phyloP scores from a whole-genome alignment of 2,797 vertebrate species.

The Acanthurus leucopareius region DNA sequence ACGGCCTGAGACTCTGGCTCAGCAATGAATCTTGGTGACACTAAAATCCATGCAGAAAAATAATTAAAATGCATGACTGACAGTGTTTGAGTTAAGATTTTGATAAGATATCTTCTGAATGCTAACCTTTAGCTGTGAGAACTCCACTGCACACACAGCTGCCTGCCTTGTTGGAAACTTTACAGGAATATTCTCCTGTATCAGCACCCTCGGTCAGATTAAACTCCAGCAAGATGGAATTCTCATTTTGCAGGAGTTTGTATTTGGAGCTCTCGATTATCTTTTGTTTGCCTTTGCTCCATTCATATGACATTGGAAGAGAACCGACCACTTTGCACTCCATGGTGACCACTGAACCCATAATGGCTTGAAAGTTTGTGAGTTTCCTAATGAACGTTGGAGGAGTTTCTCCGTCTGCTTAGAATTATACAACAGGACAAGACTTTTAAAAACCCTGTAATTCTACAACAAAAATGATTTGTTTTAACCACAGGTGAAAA shows the following conservation, averaged over 20 bases:
- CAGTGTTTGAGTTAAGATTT: neutral
- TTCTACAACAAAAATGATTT: neutral
- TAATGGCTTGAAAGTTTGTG: constrained; percentile 88
- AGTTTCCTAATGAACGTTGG: constrained; percentile 92
- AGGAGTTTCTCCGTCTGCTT: constrained; percentile 91
- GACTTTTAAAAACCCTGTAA: neutral
- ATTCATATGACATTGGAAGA: constrained; percentile 90
- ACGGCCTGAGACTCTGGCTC: constrained; percentile 90
- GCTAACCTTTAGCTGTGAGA: constrained; percentile 85
- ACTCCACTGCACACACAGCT: constrained; percentile 89
- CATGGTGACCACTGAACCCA: constrained; percentile 90
- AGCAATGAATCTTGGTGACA: constrained; percentile 90
- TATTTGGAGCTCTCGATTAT: constrained; percentile 89
- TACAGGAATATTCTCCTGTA: constrained; percentile 92
- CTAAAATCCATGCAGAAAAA: constrained; percentile 81
- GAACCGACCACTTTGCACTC: constrained; percentile 93
- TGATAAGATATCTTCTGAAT: constrained; percentile 6
- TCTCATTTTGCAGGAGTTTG: constrained; percentile 87
- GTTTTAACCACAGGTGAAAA: neutral
- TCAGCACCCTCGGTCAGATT: constrained; percentile 88
- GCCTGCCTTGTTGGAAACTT: constrained; percentile 90
- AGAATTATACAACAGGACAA: constrained; percentile 45
- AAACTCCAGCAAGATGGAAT: constrained; percentile 87
- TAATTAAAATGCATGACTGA: constrained; percentile 6
- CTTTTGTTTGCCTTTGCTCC: constrained; percentile 92